Conservation (phyloP, 2,113 vertebrate species). For the Crypturellus undulatus region DNA sequence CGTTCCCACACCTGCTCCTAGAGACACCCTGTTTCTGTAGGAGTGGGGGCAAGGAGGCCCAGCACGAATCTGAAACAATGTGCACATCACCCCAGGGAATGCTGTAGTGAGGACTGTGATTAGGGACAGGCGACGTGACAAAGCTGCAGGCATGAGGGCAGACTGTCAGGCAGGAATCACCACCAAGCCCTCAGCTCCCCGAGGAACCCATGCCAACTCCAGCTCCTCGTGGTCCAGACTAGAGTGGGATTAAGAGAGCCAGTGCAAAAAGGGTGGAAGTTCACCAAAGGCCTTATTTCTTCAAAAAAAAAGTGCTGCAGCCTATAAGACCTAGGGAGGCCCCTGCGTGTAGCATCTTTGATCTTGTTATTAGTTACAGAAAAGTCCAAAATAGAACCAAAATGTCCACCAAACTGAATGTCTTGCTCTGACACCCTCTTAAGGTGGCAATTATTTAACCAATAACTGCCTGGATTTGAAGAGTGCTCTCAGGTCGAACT, state of each 20-base stretch:
- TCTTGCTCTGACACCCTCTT: neutral
- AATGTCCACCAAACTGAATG: neutral
- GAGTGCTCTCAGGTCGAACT: neutral
- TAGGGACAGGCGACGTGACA: neutral
- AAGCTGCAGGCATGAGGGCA: neutral
- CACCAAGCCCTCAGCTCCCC: rapidly evolving
- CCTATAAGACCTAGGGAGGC: neutral
- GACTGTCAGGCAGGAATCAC: neutral
- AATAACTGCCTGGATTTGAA: neutral
- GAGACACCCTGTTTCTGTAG: neutral
- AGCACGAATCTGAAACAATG: neutral
- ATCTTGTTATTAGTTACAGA: neutral
- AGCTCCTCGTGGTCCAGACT: rapidly evolving
- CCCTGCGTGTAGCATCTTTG: rapidly evolving
- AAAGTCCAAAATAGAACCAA: neutral
- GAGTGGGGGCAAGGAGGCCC: neutral
- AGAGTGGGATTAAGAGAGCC: neutral
- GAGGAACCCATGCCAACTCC: rapidly evolving
- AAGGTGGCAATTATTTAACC: neutral
- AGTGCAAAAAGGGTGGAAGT: neutral
- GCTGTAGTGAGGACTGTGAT: neutral
- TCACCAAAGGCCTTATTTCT: neutral
- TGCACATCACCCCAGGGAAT: neutral
- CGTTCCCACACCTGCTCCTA: neutral
- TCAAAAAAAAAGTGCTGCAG: neutral